Percentiles rank a stretch among this genome's conserved stretches.
Evolutionary conservation across 2,797 vertebrate genomes (phyloP).

Genomic region (Sebastes kiyomatsui): DNA sequence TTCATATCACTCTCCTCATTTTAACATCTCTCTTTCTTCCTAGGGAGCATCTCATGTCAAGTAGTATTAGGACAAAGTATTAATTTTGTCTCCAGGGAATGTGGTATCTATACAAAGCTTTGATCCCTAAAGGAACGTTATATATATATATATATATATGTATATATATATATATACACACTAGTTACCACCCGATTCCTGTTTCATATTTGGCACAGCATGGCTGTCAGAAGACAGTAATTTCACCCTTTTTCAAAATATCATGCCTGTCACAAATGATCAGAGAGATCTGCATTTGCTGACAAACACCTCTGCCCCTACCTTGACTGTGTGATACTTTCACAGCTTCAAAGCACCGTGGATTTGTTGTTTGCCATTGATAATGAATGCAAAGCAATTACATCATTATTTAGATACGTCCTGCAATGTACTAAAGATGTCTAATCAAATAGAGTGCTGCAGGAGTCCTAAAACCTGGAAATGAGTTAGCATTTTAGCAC

Average conservation of each 20-base stretch:
- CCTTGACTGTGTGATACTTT: conserved; percentile 38
- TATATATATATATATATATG: conserved; percentile 18
- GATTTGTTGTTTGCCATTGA: conserved; percentile 9
- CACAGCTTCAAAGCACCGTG: conserved; percentile 30
- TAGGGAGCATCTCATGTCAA: conserved; percentile 66
- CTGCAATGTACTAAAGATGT: not conserved
- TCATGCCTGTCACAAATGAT: conserved; percentile 70
- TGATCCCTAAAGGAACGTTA: conserved; percentile 43
- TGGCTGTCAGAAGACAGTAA: conserved; percentile 54
- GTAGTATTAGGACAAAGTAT: conserved; percentile 64
- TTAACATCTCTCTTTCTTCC: conserved; percentile 50
- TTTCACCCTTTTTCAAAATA: conserved; percentile 71
- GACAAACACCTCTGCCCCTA: conserved; percentile 57
- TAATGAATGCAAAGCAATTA: conserved; percentile 16
- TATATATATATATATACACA: not conserved
- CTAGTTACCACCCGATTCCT: conserved; percentile 33
- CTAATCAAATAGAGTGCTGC: conserved; percentile 5
- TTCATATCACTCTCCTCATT: conserved; percentile 53
- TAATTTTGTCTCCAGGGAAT: conserved; percentile 56
- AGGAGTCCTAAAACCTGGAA: too few species aligned
- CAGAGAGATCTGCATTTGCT: conserved; percentile 58
- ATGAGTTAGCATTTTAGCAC: too few species aligned
- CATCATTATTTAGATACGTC: conserved; percentile 28
- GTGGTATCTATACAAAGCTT: conserved; percentile 46
- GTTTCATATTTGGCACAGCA: conserved; percentile 51